These are phyloP conservation scores for Champsocephalus esox DNA, from an alignment of 2,797 vertebrate species.

Conservation along the genomic window DNA sequence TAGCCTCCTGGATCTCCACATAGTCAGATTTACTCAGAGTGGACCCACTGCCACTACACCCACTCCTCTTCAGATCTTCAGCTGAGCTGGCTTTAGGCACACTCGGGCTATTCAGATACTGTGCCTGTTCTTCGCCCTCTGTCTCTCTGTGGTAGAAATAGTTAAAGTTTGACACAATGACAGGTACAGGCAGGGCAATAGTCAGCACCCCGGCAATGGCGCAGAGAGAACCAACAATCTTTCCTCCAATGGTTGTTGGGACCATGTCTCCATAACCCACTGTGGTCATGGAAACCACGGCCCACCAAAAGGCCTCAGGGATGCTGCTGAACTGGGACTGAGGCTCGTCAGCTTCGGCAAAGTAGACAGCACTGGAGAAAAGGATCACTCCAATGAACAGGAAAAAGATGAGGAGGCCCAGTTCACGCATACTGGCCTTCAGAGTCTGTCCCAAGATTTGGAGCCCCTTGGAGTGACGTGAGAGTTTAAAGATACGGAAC, in stretches of 20 bases:
- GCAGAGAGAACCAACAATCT: slow-evolving; percentile 97
- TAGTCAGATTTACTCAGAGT: slow-evolving; percentile 97
- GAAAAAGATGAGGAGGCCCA: slow-evolving; percentile 97
- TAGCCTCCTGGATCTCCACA: slow-evolving; percentile 97
- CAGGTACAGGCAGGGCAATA: slow-evolving; percentile 96
- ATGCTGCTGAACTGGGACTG: slow-evolving; percentile 96
- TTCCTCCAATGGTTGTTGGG: slow-evolving; percentile 97
- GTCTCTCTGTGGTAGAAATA: slow-evolving; percentile 99
- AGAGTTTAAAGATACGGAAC: slow-evolving; percentile 98
- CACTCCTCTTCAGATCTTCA: slow-evolving; percentile 93
- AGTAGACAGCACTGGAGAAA: slow-evolving; percentile 98
- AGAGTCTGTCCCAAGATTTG: slow-evolving; percentile 98
- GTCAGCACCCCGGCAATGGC: slow-evolving; percentile 98
- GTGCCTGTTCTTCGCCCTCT: slow-evolving; percentile 97
- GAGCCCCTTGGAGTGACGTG: slow-evolving; percentile 96
- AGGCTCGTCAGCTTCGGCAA: slow-evolving; percentile 96
- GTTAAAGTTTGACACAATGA: slow-evolving; percentile 99
- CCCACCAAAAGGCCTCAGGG: slow-evolving; percentile 99
- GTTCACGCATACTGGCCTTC: slow-evolving; percentile 96
- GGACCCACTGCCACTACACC: slow-evolving; percentile 93
- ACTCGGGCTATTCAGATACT: slow-evolving; percentile 94
- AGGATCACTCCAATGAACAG: slow-evolving; percentile 99
- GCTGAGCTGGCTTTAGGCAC: slow-evolving; percentile 91
- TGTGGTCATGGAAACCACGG: slow-evolving; percentile 98
- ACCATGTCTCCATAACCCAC: slow-evolving; percentile 99